phyloP scores from a whole-genome alignment of 2,797 vertebrate species.

The Simalia tracyae region DNA sequence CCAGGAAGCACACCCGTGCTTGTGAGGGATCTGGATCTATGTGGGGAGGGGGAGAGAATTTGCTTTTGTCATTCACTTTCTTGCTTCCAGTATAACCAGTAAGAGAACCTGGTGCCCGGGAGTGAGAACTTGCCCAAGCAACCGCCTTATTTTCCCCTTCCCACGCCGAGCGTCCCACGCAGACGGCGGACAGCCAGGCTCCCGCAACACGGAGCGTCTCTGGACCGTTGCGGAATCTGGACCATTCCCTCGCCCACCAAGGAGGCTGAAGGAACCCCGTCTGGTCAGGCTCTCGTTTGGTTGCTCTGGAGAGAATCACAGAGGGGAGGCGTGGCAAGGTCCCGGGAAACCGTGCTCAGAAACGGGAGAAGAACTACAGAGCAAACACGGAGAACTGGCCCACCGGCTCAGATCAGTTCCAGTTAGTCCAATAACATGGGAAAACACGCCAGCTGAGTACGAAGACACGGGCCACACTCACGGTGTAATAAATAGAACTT shows the following conservation, averaged over 20 bases:
- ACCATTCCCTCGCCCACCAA: not conserved
- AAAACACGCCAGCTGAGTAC: not conserved
- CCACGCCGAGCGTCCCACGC: no score
- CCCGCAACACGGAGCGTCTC: no score
- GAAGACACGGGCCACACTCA: not conserved
- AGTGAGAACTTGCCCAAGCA: not conserved
- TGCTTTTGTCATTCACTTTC: not conserved
- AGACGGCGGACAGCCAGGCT: no score
- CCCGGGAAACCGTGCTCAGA: not conserved
- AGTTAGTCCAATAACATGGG: no score
- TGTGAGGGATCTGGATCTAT: not conserved
- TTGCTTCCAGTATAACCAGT: not conserved
- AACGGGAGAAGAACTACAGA: no score
- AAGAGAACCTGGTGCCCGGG: not conserved
- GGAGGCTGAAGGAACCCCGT: no score
- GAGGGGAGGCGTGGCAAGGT: constrained; percentile 55
- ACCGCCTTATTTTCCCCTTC: not conserved
- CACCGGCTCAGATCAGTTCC: not conserved
- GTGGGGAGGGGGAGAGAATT: not conserved
- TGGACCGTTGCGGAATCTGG: not conserved
- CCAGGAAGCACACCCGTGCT: not conserved
- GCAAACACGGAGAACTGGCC: not conserved
- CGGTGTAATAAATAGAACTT: not conserved
- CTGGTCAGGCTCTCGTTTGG: not conserved
- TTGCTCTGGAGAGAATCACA: constrained; percentile 46